Conservation (phyloP, 2,797 vertebrate species). For the Linurgus olivaceus region DNA sequence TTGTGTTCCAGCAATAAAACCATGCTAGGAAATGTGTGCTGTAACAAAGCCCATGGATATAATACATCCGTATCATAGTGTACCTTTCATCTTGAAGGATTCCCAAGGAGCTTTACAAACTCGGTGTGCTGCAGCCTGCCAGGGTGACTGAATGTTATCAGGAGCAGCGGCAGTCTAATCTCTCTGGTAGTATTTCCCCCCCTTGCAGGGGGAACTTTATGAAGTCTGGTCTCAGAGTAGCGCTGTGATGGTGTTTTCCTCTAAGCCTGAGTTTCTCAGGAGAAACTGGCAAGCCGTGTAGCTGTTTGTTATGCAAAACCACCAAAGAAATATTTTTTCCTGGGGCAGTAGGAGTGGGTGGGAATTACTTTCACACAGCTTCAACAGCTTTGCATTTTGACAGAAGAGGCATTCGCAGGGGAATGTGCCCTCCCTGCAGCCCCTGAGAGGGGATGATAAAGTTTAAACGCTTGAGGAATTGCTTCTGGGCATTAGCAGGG, state of each 20-base stretch:
- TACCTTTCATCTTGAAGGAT: constrained; percentile 70
- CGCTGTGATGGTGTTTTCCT: neutral
- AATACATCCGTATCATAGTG: constrained; percentile 31
- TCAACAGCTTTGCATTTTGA: neutral
- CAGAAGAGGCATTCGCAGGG: neutral
- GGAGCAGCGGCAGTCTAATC: constrained; percentile 16
- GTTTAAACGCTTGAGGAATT: neutral
- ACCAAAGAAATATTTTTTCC: constrained; percentile 12
- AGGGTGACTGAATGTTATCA: constrained; percentile 34
- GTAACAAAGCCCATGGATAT: constrained; percentile 60
- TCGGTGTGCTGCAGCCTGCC: constrained; percentile 31
- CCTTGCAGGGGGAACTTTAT: neutral
- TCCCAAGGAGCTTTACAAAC: constrained; percentile 61
- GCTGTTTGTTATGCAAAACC: constrained; percentile 48
- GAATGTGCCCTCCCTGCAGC: neutral
- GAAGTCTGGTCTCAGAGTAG: neutral
- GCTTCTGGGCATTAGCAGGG: neutral
- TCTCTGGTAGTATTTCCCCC: neutral
- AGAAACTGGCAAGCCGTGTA: neutral
- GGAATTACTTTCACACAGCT: neutral
- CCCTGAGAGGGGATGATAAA: neutral
- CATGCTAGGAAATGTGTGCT: constrained; percentile 8
- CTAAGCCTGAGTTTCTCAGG: neutral
- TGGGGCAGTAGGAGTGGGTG: constrained; percentile 41
- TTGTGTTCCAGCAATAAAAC: constrained; percentile 58